These are phyloP conservation scores for Coccyzus lansbergi DNA, from an alignment of 2,797 vertebrate species.

Conservation along the genomic window DNA sequence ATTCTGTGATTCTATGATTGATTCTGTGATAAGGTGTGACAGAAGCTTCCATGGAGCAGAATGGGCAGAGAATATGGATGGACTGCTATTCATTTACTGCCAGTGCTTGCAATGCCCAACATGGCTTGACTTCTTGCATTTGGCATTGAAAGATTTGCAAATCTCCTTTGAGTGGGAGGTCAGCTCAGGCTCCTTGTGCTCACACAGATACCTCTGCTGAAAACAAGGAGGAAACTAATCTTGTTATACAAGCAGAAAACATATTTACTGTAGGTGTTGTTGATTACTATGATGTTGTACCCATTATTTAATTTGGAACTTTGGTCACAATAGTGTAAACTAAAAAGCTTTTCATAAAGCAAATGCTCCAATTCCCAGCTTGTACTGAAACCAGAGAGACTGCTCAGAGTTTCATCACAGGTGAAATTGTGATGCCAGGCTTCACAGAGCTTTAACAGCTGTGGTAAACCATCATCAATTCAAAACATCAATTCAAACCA, in stretches of 20 bases:
- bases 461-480: background rate
- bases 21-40: no score
- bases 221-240: background rate
- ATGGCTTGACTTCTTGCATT: no score
- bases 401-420: background rate
- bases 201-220: background rate
- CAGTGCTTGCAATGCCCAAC: no score
- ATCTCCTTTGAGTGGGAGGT: fast-evolving
- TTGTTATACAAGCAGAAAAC: background rate
- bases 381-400: background rate
- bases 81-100: no score
- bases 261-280: background rate
- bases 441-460: background rate
- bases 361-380: background rate
- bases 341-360: background rate
- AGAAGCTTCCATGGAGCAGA: no score
- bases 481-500: no score
- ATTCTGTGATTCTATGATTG: no score
- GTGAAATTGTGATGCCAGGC: background rate
- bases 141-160: background rate
- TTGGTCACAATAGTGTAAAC: background rate
- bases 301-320: background rate
- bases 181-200: background rate
- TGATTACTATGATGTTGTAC: background rate
- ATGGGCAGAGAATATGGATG: no score